Conservation (phyloP, 2,888 invertebrate species). For the Bellardia bayeri region DNA sequence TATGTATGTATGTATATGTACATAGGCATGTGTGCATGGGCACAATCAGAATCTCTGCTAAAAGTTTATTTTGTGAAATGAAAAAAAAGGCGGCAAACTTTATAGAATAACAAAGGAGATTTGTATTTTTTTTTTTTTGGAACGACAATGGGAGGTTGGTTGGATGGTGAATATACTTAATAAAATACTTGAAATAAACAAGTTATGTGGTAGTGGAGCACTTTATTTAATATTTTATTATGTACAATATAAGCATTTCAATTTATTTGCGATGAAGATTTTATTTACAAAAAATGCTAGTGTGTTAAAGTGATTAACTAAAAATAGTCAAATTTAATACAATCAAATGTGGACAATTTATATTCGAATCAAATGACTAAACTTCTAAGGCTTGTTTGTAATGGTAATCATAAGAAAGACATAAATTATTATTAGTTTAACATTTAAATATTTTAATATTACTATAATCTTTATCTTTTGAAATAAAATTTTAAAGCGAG, state of each 20-base stretch:
- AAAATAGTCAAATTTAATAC: slow-evolving; percentile 5
- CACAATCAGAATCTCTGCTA: slow-evolving; percentile 64
- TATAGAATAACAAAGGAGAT: slow-evolving; percentile 72
- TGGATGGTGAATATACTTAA: slow-evolving; percentile 55
- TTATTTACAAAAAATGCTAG: slow-evolving; percentile 35
- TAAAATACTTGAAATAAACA: slow-evolving; percentile 70
- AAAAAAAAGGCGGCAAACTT: slow-evolving; percentile 71
- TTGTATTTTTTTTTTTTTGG: slow-evolving; percentile 35
- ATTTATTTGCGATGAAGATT: slow-evolving; percentile 39
- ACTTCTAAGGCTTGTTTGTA: neutral
- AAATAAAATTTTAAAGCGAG: no score
- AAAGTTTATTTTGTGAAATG: slow-evolving; percentile 40
- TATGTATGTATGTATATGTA: neutral
- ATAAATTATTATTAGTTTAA: neutral
- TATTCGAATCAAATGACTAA: neutral
- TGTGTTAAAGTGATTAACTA: slow-evolving; percentile 40
- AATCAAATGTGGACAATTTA: neutral
- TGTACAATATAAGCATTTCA: slow-evolving; percentile 9
- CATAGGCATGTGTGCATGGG: slow-evolving; percentile 16
- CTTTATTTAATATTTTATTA: slow-evolving; percentile 40
- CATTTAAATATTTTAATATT: neutral
- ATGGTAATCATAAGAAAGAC: neutral
- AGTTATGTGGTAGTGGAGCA: slow-evolving; percentile 67
- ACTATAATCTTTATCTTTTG: neutral
- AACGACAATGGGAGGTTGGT: slow-evolving; percentile 71